phyloP scores from a whole-genome alignment of 2,797 vertebrate genomes.

The Sebastes matsubarae region DNA sequence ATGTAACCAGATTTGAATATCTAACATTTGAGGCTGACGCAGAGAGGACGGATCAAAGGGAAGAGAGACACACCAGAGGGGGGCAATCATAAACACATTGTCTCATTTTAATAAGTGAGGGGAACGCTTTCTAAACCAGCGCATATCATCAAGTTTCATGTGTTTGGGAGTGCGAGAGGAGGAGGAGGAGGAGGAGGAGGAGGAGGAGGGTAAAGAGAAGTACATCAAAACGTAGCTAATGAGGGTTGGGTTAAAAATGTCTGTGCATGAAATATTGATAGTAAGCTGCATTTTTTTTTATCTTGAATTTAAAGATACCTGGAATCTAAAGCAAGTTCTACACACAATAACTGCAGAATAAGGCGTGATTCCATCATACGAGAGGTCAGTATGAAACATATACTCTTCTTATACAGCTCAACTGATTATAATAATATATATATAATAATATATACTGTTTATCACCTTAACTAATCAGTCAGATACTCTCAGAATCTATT shows the following conservation, averaged over 20 bases:
- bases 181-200: background rate
- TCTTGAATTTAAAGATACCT: background rate
- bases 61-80: slow-evolving; percentile 63
- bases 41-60: slow-evolving; percentile 75
- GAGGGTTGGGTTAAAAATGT: slow-evolving; percentile 64
- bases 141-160: slow-evolving; percentile 44
- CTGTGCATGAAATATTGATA: slow-evolving; percentile 53
- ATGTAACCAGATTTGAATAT: slow-evolving; percentile 79
- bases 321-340: background rate
- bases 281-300: slow-evolving; percentile 17
- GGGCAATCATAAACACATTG: slow-evolving; percentile 73
- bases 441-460: background rate
- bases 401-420: background rate
- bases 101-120: slow-evolving; percentile 79
- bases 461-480: background rate
- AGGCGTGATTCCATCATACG: background rate
- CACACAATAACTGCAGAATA: background rate
- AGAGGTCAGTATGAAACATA: background rate
- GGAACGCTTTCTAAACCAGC: slow-evolving; percentile 61
- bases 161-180: slow-evolving; percentile 22
- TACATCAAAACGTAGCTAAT: slow-evolving; percentile 72
- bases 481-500: background rate
- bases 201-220: background rate
- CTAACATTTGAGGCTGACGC: slow-evolving; percentile 72
- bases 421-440: background rate